Percentiles rank a stretch among this genome's conserved stretches.
These are phyloP conservation scores for Trissolcus brochymenae DNA, from an alignment of 2,888 invertebrate species.

Conservation along the genomic window DNA sequence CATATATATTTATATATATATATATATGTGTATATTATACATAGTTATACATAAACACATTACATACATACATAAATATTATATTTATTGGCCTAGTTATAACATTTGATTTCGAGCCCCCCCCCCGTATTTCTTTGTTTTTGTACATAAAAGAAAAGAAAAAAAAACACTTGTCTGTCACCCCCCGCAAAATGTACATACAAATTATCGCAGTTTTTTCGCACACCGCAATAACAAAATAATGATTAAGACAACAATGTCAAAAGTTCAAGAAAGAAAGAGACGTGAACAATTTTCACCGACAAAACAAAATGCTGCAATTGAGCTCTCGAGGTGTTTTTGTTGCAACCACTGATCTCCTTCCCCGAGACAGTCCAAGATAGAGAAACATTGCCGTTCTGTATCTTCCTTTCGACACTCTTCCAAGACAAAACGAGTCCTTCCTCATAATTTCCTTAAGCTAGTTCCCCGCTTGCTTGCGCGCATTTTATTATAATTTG, in stretches of 20 bases:
- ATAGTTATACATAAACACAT: slow-evolving; percentile 12
- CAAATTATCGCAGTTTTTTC: slow-evolving; percentile 38
- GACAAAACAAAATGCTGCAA: slow-evolving; percentile 6
- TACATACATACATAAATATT: slow-evolving; percentile 21
- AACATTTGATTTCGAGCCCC: slow-evolving; percentile 35
- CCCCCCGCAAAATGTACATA: slow-evolving; percentile 36
- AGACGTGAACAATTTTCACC: background rate
- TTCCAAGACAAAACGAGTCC: slow-evolving; percentile 37
- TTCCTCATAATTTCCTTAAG: slow-evolving; percentile 34
- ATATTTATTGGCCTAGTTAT: slow-evolving; percentile 38
- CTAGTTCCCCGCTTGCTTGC: slow-evolving; percentile 32
- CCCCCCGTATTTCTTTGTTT: slow-evolving; percentile 35
- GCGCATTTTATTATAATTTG: slow-evolving; percentile 26
- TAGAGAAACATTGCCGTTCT: slow-evolving; percentile 29
- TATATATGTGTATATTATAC: slow-evolving; percentile 13
- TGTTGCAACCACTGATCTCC: slow-evolving; percentile 26
- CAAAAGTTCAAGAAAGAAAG: slow-evolving; percentile 6
- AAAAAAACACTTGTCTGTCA: slow-evolving; percentile 36
- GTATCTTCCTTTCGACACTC: slow-evolving; percentile 53
- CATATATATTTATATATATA: slow-evolving; percentile 16
- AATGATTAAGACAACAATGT: slow-evolving; percentile 8
- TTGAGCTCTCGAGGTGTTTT: slow-evolving; percentile 48
- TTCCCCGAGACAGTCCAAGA: slow-evolving; percentile 4
- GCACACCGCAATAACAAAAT: slow-evolving; percentile 26
- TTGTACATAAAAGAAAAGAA: slow-evolving; percentile 26